Percentiles rank a stretch among this genome's conserved stretches.
phyloP scores from a whole-genome alignment of 2,113 vertebrate genomes.

The Odontophorus gujanensis region DNA sequence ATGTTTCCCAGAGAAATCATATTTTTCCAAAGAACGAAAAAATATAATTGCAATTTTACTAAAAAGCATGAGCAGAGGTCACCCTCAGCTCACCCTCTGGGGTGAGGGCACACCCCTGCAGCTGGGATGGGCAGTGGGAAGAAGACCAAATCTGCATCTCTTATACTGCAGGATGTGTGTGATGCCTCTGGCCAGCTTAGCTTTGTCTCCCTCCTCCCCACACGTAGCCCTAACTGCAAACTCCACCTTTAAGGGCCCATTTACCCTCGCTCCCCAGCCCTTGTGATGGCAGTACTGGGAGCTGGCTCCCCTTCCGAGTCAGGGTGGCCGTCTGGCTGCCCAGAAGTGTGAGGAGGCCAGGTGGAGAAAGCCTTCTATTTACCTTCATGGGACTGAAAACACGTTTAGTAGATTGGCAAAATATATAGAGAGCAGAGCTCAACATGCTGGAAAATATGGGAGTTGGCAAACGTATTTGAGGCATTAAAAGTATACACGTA shows the following conservation, averaged over 20 bases:
- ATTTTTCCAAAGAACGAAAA: not conserved
- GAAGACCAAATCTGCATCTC: not conserved
- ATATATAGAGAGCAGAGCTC: not conserved
- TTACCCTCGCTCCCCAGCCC: not conserved
- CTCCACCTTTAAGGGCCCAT: not conserved
- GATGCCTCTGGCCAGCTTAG: not conserved
- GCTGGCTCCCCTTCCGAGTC: not conserved
- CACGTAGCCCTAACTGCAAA: not conserved
- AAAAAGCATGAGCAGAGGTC: not conserved
- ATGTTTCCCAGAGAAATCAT: not conserved
- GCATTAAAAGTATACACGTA: not conserved
- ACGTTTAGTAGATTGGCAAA: conserved; percentile 40
- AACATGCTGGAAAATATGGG: conserved; percentile 17
- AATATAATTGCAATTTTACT: not conserved
- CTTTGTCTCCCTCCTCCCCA: not conserved
- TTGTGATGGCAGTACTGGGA: not conserved
- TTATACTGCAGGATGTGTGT: not conserved
- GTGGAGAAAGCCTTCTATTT: conserved; percentile 41
- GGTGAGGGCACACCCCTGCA: not conserved
- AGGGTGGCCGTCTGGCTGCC: not conserved
- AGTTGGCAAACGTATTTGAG: conserved; percentile 33
- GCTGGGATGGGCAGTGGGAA: not conserved
- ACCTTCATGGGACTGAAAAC: conserved; percentile 39
- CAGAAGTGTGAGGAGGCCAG: not conserved
- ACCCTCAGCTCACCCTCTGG: not conserved